These are phyloP conservation scores for Odiellus spinosus DNA, from an alignment of 2,888 invertebrate genomes.

Conservation along the genomic window DNA sequence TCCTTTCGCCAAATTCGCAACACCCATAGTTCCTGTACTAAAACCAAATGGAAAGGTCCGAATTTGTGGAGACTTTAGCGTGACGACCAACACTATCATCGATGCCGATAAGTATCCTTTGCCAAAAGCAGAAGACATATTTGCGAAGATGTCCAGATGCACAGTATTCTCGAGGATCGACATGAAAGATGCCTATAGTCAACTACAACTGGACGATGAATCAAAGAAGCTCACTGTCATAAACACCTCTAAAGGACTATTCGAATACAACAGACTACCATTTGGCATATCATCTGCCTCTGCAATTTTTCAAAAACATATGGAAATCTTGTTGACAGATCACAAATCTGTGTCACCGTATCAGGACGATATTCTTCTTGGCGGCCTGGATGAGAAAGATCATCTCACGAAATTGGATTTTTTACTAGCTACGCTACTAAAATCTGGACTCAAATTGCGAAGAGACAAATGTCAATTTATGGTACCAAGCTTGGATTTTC, in stretches of 20 bases:
- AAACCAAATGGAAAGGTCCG: background rate
- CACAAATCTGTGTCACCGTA: too few relatives aligned
- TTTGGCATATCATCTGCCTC: background rate
- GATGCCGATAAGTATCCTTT: too few relatives aligned
- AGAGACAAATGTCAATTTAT: too few relatives aligned
- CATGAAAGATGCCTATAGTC: background rate
- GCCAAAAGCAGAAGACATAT: background rate
- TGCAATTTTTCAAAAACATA: background rate
- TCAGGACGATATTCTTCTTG: too few relatives aligned
- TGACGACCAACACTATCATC: too few relatives aligned
- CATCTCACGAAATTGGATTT: too few relatives aligned
- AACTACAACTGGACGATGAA: too few relatives aligned
- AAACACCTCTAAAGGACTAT: too few relatives aligned
- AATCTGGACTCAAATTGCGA: background rate
- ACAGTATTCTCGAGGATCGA: background rate
- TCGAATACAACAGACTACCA: too few relatives aligned
- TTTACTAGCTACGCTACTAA: background rate
- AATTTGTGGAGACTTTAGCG: too few relatives aligned
- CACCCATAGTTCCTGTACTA: background rate
- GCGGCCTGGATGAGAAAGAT: too few relatives aligned
- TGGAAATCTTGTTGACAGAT: background rate
- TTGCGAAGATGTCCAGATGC: background rate
- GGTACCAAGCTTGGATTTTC: slow-evolving; percentile 21
- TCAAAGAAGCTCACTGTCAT: too few relatives aligned
- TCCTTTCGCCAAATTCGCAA: background rate